Evolutionary conservation across 64 coral and sea anemone genomes (phyloP), one percentile per base, ranked within the genome.

Genomic region (Trachythela sp.): DNA sequence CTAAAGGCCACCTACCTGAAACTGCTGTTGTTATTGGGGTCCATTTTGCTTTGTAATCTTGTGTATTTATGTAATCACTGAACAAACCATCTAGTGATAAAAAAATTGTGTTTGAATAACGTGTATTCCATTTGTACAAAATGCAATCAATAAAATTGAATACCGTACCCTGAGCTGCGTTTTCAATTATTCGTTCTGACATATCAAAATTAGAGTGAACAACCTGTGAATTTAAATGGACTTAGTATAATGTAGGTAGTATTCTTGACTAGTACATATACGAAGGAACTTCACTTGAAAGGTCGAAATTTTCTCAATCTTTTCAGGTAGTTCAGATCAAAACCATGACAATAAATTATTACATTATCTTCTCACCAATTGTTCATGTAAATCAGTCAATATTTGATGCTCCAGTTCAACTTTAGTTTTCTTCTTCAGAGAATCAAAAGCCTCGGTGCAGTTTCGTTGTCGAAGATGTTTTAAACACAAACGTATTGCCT

Each of bases 391-490:
- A 48, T 98, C 93, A 77, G 94, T 98, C 76, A 98, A 43, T 89
- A 93, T 86, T 17, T 88, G 93, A 85, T 98, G 95, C 48, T 98
- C 95, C 39, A 98, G 70, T 39, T 88, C 86, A 10, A 98, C 92
- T 83, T 94, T 91, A 13, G 95, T 98, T 89, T 92, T 98, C 70
- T 98, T 98, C 86, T 98, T 93, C 26, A 98, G 40, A 13, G 95
- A 94, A n/a, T 98, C 93, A 94, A 94, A 98, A 36, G 95, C 95
- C 89, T 98, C 93, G 30, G 94, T 90, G 40, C 92, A 98, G 84
- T 98, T 98, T 60, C 94, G 93, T 71, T 98, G 93, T 89, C 95
- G 88, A 64, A 98, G 94, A 49, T 98, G 95, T 54, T 98, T 98
- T 37, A 98, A 37, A 40, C 95, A 98, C 30, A 98, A 86, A 20